Evolutionary conservation across 2,888 invertebrate species (phyloP), one percentile per base, ranked within the genome.

Genomic region (Latrodectus hesperus): DNA sequence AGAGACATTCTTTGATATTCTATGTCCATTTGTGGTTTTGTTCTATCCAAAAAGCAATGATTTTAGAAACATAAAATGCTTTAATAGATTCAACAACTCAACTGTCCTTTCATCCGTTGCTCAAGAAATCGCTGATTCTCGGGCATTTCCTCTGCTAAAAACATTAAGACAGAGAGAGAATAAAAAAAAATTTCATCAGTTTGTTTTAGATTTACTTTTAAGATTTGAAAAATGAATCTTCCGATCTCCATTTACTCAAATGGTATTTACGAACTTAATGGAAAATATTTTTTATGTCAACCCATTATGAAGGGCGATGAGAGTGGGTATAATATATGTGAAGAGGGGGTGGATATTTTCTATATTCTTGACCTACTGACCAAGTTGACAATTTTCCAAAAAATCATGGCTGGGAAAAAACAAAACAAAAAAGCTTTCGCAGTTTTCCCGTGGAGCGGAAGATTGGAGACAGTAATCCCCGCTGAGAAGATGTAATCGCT

Each of bases 391-490:
- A 60, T 12, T 16, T 60, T 60, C 60, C 60, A 60, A 60, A 12
- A 60, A 60, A 16, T 16, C 60, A 16, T 60, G n/a, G 60, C 12
- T 60, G 12, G 60, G n/a, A 60, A 60, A 60, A 60, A 55, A 55
- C 6, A 55, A 10, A 60, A 16, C 12, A n/a, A 60, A 60, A 60
- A 60, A 6, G n/a, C 60, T 9, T 60, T 16, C n/a, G n/a, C 14
- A 55, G 55, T 14, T 55, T 55, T 55, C 55, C 16, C 10, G 14
- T 60, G 60, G 60, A 9, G 60, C 60, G n/a, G 60, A 60, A 60
- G 60, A 60, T 60, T 60, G 60, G 60, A 60, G 60, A 60, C 60
- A 60, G 60, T n/a, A 60, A 60, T 60, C 60, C 60, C 60, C 60
- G n/a, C 60, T n/a, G 60, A 60, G 60, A 60, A 12, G 16, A 16